Percentiles rank a stretch among this genome's conserved stretches.
These are phyloP conservation scores for Thera obeliscata DNA, from an alignment of 2,888 invertebrate genomes.

Conservation along the genomic window DNA sequence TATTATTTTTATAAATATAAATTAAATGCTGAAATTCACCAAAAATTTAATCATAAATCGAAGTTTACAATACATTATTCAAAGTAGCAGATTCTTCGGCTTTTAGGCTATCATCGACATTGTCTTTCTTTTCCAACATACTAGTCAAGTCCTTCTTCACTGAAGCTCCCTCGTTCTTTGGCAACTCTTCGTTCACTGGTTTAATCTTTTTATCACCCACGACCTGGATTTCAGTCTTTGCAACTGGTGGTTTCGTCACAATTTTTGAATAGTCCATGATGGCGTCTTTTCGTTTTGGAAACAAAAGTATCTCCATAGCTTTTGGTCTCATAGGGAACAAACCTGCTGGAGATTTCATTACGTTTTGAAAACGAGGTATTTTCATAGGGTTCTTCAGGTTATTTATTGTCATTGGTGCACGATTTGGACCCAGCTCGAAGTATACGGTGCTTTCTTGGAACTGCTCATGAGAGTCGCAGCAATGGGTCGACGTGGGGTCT, in stretches of 20 bases:
- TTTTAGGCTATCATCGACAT: constrained; percentile 37
- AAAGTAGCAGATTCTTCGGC: constrained; percentile 36
- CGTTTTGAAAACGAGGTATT: constrained; percentile 14
- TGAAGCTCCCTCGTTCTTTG: constrained; percentile 52
- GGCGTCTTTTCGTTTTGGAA: constrained; percentile 64
- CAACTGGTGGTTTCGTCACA: constrained; percentile 43
- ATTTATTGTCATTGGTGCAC: constrained; percentile 34
- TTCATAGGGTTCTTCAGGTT: constrained; percentile 26
- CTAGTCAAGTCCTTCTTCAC: constrained; percentile 62
- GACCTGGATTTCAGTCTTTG: constrained; percentile 56
- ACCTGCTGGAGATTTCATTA: constrained; percentile 6
- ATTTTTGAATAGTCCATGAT: constrained; percentile 42
- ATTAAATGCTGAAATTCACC: constrained; percentile 1
- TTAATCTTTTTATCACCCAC: constrained; percentile 62
- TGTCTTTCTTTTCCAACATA: constrained; percentile 45
- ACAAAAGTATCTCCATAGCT: constrained; percentile 67
- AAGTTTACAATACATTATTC: constrained; percentile 46
- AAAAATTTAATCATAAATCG: constrained; percentile 23
- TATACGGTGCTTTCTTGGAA: constrained; percentile 62
- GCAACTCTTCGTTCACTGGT: constrained; percentile 52
- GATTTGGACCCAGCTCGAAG: constrained; percentile 61
- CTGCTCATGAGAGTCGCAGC: constrained; percentile 72
- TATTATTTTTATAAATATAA: too few species aligned
- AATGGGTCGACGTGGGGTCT: constrained; percentile 59
- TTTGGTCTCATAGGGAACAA: constrained; percentile 52